phyloP scores from a whole-genome alignment of 1,140 invertebrate species.

The Zaprionus vittiger region DNA sequence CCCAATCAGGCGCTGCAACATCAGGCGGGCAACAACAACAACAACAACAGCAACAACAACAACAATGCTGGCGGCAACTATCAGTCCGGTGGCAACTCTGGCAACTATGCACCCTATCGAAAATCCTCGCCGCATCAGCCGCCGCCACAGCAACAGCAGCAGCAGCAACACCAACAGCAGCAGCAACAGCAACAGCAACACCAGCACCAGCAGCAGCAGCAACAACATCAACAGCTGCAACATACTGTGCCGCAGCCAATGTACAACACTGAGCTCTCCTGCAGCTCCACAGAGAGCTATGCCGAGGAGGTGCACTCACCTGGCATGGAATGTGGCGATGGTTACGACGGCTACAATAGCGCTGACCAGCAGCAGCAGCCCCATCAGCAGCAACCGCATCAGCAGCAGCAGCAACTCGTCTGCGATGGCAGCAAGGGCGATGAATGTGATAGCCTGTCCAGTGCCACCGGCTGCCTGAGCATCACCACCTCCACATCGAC shows the following conservation, averaged over 20 bases:
- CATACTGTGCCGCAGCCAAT: constrained; percentile 32
- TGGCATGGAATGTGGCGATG: constrained; percentile 64
- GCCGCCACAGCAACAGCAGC: constrained; percentile 31
- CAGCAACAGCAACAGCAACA: constrained; percentile 42
- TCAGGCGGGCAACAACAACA: constrained; percentile 57
- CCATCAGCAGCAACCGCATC: constrained; percentile 24
- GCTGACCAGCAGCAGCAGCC: constrained; percentile 27
- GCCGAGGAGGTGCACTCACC: constrained; percentile 69
- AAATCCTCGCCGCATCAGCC: constrained; percentile 63
- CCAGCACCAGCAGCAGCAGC: constrained; percentile 40
- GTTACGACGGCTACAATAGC: constrained; percentile 57
- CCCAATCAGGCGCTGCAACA: constrained; percentile 83
- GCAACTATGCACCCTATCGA: constrained; percentile 66
- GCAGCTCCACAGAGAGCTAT: constrained; percentile 73
- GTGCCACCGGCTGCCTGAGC: constrained; percentile 75
- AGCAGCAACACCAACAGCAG: constrained; percentile 27
- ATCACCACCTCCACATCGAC: constrained; percentile 79
- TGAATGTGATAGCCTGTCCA: constrained; percentile 77
- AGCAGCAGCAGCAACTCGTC: constrained; percentile 27
- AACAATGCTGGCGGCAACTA: constrained; percentile 61
- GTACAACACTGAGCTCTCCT: constrained; percentile 62
- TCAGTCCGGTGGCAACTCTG: constrained; percentile 61
- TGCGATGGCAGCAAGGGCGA: constrained; percentile 56
- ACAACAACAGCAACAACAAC: background rate
- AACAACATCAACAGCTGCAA: constrained; percentile 38